Base-by-base conservation (phyloP, 2,888 invertebrate genomes). In the Lasius fuliginosus region DNA sequence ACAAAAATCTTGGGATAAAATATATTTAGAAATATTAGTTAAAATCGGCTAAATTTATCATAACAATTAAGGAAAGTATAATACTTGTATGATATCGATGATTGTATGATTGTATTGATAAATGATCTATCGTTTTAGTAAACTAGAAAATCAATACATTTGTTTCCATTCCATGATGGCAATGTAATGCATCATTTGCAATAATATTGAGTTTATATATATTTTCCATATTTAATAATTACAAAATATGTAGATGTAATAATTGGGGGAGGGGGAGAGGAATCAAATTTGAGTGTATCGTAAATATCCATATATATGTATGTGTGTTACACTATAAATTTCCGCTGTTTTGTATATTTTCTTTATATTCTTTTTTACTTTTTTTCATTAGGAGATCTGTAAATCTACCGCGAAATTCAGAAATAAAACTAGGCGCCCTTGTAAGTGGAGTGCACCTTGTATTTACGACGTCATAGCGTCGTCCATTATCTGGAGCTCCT, bases 401-500 rank as follows among this genome's bases (percentile, higher is more conserved):
- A 71, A n/a, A 46, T 69, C 23, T 33, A 58, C 33, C 15, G n/a
- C 18, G 18, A 81, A 81, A 49, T 81, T 81, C 46, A 46, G 60
- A 81, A 81, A 81, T 81, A 81, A 81, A 81, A 81, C 46, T 62
- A 62, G 69, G 18, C 36, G 60, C 46, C 12, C 71, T 81, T 81
- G 46, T 69, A 81, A 81, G 79, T 60, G 23, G 36, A 79, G 79
- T 81, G 79, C 79, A 71, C 46, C n/a, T 46, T 18, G 46, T 69
- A 79, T 81, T 81, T 81, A 81, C 60, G 71, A 62, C 8, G 79
- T 27, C 46, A 46, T 81, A 69, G 46, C 69, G 27, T 81, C 79
- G 79, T 81, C 79, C 79, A 81, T 81, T 81, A 81, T 81, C 79
- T 69, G 27, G 69, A 62, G 79, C 60, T 71, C 79, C 79, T 81